Percentiles rank a stretch among this genome's conserved stretches.
phyloP scores from a whole-genome alignment of 2,797 vertebrate species.

The Eospalax fontanierii region DNA sequence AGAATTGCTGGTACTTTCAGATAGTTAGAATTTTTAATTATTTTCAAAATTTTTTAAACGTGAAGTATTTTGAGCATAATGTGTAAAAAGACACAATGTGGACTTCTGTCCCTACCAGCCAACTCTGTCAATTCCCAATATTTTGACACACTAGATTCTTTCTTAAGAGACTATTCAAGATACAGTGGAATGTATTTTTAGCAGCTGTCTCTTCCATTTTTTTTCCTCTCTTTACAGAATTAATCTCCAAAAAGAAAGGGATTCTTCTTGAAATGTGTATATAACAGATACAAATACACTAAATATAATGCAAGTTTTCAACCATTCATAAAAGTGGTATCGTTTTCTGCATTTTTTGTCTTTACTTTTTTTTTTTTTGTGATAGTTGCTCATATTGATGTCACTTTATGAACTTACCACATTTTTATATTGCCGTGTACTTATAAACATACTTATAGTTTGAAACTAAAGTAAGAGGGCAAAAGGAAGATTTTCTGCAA shows the following conservation, averaged over 20 bases:
- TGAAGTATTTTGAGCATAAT: constrained; percentile 33
- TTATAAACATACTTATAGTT: not conserved
- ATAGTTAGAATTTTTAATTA: constrained; percentile 44
- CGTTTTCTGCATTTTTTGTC: constrained; percentile 5
- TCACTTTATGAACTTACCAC: not conserved
- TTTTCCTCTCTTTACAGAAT: not conserved
- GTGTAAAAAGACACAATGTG: not conserved
- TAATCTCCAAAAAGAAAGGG: constrained; percentile 7
- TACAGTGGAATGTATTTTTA: constrained; percentile 19
- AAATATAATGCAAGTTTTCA: too few relatives aligned
- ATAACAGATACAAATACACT: not conserved
- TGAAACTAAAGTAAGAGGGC: not conserved
- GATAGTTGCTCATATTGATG: constrained; percentile 1
- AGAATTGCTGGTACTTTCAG: constrained; percentile 8
- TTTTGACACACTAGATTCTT: not conserved
- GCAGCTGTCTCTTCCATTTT: not conserved
- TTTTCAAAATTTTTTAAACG: constrained; percentile 9
- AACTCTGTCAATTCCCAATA: not conserved
- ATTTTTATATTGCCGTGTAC: not conserved
- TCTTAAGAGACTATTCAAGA: constrained; percentile 15
- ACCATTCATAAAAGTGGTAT: constrained; percentile 39
- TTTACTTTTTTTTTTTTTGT: constrained; percentile 3
- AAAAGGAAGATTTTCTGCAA: constrained; percentile 2
- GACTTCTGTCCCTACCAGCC: not conserved
- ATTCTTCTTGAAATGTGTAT: constrained; percentile 11